These are phyloP conservation scores for Pediacus dermestoides DNA, from an alignment of 2,888 invertebrate species.

Conservation along the genomic window DNA sequence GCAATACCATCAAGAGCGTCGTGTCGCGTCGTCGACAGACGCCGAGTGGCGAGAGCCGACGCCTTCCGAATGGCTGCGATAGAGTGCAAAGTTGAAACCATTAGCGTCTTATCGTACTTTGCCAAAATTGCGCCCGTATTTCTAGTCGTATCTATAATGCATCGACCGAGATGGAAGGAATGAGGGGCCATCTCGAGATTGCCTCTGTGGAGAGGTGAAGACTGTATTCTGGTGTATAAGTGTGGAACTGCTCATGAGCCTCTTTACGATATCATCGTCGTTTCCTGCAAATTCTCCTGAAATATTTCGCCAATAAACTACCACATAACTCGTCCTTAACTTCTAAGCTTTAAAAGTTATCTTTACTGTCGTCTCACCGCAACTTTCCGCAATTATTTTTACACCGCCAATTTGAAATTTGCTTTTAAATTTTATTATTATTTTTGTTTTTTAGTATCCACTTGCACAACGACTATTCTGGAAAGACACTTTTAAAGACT, in stretches of 20 bases:
- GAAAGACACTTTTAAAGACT: too few species aligned
- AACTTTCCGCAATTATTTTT: too few species aligned
- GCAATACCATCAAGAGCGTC: slow-evolving; percentile 26
- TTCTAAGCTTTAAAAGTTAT: too few species aligned
- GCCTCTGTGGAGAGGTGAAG: slow-evolving; percentile 38
- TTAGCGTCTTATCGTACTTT: slow-evolving; percentile 55
- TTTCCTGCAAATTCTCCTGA: slow-evolving; percentile 31
- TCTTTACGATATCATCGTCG: slow-evolving; percentile 30
- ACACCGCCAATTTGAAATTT: too few species aligned
- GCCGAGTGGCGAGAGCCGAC: slow-evolving; percentile 32
- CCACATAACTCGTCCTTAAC: too few species aligned
- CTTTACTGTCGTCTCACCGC: too few species aligned
- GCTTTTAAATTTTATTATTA: too few species aligned
- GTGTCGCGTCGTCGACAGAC: slow-evolving; percentile 21
- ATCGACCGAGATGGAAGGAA: slow-evolving; percentile 31
- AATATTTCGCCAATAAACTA: slow-evolving; percentile 30
- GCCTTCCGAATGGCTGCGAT: slow-evolving; percentile 41
- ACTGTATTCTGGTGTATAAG: slow-evolving; percentile 28
- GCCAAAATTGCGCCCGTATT: slow-evolving; percentile 54
- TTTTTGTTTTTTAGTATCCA: too few species aligned
- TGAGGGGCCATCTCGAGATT: slow-evolving; percentile 41
- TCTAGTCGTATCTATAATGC: slow-evolving; percentile 52
- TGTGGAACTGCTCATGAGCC: slow-evolving; percentile 28
- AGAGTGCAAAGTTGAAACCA: slow-evolving; percentile 60
- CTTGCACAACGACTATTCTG: too few species aligned